These are phyloP conservation scores for Lagorchestes hirsutus DNA, from an alignment of 2,797 vertebrate genomes.

Conservation along the genomic window DNA sequence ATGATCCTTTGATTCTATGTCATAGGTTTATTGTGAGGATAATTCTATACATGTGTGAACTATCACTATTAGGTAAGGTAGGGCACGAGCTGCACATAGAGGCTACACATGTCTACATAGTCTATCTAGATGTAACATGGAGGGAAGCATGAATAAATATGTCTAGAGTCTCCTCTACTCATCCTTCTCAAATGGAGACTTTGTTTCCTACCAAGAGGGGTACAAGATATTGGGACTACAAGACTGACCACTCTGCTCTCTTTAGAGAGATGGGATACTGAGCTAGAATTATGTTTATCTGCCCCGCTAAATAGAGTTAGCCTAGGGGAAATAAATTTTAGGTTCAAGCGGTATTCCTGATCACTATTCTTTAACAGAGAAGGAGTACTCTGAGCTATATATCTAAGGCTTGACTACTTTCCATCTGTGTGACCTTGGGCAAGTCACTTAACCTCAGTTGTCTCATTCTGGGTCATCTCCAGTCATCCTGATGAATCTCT, in stretches of 20 bases:
- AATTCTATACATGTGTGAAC: background rate
- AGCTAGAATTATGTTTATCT: background rate
- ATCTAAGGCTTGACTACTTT: background rate
- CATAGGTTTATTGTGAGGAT: background rate
- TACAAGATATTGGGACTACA: background rate
- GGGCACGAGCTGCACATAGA: background rate
- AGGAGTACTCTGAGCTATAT: background rate
- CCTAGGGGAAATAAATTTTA: background rate
- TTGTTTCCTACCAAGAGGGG: background rate
- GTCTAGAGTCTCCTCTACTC: background rate
- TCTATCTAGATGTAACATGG: background rate
- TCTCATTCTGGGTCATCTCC: too few species aligned
- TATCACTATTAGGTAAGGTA: background rate
- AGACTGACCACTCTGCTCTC: background rate
- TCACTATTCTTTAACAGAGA: background rate
- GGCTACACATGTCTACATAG: background rate
- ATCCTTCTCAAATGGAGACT: background rate
- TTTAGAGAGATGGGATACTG: background rate
- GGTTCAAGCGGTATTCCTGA: background rate
- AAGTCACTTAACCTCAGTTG: too few species aligned
- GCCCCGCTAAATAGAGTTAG: background rate
- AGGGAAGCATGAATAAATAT: background rate
- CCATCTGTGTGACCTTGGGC: too few species aligned
- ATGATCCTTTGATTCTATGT: background rate
- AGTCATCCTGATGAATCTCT: too few species aligned